Evolutionary conservation across 2,797 vertebrate genomes (phyloP).

Genomic region (Philypnodon macrostomus): DNA sequence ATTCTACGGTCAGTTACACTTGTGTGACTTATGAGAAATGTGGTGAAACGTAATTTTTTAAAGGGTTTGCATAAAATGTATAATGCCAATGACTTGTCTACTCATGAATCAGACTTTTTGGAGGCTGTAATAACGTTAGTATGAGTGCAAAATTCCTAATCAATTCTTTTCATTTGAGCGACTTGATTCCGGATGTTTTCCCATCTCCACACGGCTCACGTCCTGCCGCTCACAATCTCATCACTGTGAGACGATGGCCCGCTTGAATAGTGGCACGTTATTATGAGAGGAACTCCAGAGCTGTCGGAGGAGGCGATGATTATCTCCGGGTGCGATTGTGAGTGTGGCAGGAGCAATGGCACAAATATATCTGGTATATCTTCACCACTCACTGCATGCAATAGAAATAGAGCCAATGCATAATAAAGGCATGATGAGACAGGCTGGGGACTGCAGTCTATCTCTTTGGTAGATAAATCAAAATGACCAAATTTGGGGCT

Average conservation of each 20-base stretch:
- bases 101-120: no score
- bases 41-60: neutral
- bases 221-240: conserved; percentile 43
- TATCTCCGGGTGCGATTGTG: conserved; percentile 36
- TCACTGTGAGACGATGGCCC: conserved; percentile 37
- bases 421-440: conserved; percentile 23
- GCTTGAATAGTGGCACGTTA: conserved; percentile 47
- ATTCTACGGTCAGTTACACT: conserved; percentile 1
- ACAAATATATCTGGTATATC: conserved; percentile 19
- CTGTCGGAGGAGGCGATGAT: conserved; percentile 47
- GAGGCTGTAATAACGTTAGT: neutral
- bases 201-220: conserved; percentile 39
- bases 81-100: no score
- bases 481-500: no score
- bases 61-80: neutral
- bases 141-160: neutral
- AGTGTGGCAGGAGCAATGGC: conserved; percentile 15
- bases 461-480: neutral
- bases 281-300: conserved; percentile 48
- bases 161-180: neutral
- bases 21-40: neutral
- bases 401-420: conserved; percentile 8
- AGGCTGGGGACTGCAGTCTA: conserved; percentile 6
- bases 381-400: conserved; percentile 10
- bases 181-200: neutral